Evolutionary conservation across 1,140 invertebrate species (phyloP), one percentile per base, ranked within the genome.

Genomic region (Panulirus ornatus): DNA sequence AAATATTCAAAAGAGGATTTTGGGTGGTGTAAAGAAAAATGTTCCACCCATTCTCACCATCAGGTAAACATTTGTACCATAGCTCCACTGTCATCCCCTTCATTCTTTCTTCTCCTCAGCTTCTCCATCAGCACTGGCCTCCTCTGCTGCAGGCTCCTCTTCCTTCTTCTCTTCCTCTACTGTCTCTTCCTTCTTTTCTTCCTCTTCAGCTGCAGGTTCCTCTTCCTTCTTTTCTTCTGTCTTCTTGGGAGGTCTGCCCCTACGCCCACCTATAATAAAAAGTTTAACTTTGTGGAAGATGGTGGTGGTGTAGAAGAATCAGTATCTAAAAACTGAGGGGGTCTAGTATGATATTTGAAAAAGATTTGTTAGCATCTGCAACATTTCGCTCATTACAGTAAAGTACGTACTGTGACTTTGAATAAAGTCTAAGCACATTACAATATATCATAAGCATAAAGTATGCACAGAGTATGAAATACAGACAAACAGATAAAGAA

Each of bases 51-150:
- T 27, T 44, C 87, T 82, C 36, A 89, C 87, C 87, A 89, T 89
- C 87, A 89, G 87, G 87, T 89, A 89, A 83, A 38, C 44, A 89
- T 83, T 89, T 89, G 87, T 89, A 89, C 87, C 87, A 89, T 75
- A 66, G 79, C 87, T 83, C 40, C 38, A 19, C 34, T 83, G 30
- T 51, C 14, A 14, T 83, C 30, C 86, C 79, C 66, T 81, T 89
- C 87, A 89, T 70, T 89, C 87, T 30, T 42, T 47, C 78, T 89
- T 89, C n/a, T 75, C 78, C 40, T 71, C 75, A 16, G 58, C 44
- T 47, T 82, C 78, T 16, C 54, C 44, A 38, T 87, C 75, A 30
- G 51, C 76, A 51, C 42, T 40, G 27, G 66, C 27, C 8, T 73
- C 66, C 36, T 73, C 83, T 9, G 66, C 30, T 44, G 36, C 30